Conservation (phyloP, 2,113 vertebrate genomes). For the Dasypus novemcinctus region DNA sequence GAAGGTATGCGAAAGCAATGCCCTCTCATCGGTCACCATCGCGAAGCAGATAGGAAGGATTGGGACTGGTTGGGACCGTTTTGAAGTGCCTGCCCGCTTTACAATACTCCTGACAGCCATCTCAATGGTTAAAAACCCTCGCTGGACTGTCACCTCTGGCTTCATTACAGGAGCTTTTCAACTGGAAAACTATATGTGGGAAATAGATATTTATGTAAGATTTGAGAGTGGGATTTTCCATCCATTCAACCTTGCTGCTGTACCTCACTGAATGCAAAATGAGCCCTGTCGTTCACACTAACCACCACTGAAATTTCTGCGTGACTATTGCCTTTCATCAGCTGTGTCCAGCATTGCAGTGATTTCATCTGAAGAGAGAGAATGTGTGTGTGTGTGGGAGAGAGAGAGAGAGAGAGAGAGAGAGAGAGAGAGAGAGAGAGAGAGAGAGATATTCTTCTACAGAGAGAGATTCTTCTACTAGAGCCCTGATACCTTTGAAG, state of each 20-base stretch:
- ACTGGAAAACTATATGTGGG: slow-evolving; percentile 34
- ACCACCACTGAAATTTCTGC: slow-evolving; percentile 54
- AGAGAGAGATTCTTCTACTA: neutral
- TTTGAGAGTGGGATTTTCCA: slow-evolving; percentile 71
- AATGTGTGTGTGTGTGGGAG: too few species aligned
- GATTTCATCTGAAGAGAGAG: neutral
- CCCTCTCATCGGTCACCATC: neutral
- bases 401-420: neutral
- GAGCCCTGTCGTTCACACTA: slow-evolving; percentile 59
- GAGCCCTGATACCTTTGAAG: slow-evolving; percentile 39
- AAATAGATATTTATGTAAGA: slow-evolving; percentile 60
- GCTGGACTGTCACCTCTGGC: slow-evolving; percentile 34
- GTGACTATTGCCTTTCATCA: slow-evolving; percentile 41
- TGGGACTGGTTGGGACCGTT: neutral
- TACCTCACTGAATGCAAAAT: slow-evolving; percentile 64
- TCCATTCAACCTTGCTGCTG: slow-evolving; percentile 46
- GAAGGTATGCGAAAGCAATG: neutral
- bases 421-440: neutral
- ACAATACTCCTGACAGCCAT: neutral
- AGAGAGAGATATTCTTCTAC: neutral
- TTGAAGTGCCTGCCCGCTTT: neutral
- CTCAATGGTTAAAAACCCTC: slow-evolving; percentile 22
- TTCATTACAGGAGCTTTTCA: slow-evolving; percentile 41
- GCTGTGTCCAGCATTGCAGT: slow-evolving; percentile 11
- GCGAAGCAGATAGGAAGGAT: neutral